Base-by-base conservation (phyloP, 2,113 vertebrate species). In the Mustela nigripes region DNA sequence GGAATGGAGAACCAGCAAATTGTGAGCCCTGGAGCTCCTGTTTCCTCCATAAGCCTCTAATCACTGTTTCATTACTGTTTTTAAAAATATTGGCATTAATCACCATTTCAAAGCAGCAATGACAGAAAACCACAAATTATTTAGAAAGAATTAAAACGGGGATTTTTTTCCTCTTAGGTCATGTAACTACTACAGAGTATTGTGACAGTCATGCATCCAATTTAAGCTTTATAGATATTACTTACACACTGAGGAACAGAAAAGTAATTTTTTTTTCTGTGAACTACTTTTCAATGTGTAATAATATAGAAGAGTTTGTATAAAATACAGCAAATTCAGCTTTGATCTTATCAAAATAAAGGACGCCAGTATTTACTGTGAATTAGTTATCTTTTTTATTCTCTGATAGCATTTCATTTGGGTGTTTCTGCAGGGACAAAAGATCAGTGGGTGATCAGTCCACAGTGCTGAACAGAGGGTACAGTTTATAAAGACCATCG, bases 21-120 rank as follows among this genome's bases (percentile, higher is more conserved):
- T 7, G 14, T 31, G 15, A 21, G 36, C 16, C 19, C 60, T 45
- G 36, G 3, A 76, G 42, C 33, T 79, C 28, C 74, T 53, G 10
- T 50, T 71, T 67, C 53, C 42, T 76, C 71, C 19, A 76, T 14
- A 74, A 76, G 36, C 11, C 62, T 76, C 50, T 45, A 39, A 95
- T 28, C 82, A 74, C 1, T 53, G 67, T 14, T 36, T 48, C 14
- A 69, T 71, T 65, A 67, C 48, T 67, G 26, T 63, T 96, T 86
- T 90, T 50, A 83, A 83, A 97, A 90, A 16, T 42, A 92, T 45
- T 10, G 45, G 33, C 4, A 56, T 76, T 36, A 87, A 58, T 33
- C n/a, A 96, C 50, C 56, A 84, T 24, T 81, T 71, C 65, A 31
- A 76, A 96, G 67, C 1, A 92, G 6, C 33, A 87, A 93, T 71